A percentile compares a stretch with the other conserved stretches of the same genome.
These are phyloP conservation scores for Corvus hawaiiensis DNA, from an alignment of 2,113 vertebrate species.

Conservation along the genomic window DNA sequence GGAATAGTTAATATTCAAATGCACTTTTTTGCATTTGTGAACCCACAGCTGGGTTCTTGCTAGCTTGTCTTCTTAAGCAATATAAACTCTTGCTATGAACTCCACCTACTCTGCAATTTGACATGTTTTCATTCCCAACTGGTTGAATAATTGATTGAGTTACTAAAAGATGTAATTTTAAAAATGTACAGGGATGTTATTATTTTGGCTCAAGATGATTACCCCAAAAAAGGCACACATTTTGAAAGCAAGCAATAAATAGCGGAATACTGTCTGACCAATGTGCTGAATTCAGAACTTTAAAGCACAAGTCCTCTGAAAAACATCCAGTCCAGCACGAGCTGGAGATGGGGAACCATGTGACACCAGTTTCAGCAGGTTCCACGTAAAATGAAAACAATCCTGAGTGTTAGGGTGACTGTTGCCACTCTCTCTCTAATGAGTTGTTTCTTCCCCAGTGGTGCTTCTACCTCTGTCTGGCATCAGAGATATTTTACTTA, in stretches of 20 bases:
- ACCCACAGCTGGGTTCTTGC: background rate
- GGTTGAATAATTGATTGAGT: background rate
- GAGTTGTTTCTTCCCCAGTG: background rate
- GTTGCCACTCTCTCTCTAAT: background rate
- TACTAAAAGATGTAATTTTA: background rate
- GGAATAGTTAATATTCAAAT: background rate
- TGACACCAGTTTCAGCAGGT: background rate
- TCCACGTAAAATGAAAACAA: background rate
- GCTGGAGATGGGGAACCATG: background rate
- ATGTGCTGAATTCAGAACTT: background rate
- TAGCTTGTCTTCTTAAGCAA: background rate
- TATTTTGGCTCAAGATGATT: background rate
- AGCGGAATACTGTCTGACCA: background rate
- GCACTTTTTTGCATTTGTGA: background rate
- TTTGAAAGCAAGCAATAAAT: background rate
- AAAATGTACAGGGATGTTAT: background rate
- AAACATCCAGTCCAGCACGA: background rate
- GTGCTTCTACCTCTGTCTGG: background rate
- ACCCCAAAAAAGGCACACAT: background rate
- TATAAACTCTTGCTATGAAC: background rate
- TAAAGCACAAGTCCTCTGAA: background rate
- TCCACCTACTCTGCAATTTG: background rate
- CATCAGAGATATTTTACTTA: background rate
- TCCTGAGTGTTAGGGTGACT: background rate
- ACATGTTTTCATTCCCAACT: background rate